phyloP scores from a whole-genome alignment of 2,797 vertebrate species.

The Phoxinus dragarum region DNA sequence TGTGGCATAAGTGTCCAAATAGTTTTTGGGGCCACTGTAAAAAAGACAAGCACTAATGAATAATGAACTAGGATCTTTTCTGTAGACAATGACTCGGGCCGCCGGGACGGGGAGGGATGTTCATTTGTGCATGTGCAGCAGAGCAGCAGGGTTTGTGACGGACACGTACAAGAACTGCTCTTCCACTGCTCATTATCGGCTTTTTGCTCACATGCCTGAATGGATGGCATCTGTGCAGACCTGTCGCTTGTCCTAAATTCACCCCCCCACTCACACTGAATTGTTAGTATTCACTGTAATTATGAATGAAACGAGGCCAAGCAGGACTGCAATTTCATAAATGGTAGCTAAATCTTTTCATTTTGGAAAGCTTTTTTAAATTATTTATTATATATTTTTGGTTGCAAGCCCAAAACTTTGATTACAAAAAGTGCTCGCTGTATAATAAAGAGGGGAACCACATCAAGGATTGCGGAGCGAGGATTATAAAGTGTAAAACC shows the following conservation, averaged over 20 bases:
- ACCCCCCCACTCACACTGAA: not conserved
- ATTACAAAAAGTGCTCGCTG: constrained; percentile 4
- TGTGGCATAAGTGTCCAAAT: not conserved
- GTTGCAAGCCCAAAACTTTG: not conserved
- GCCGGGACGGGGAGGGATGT: not conserved
- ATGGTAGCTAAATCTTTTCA: not conserved
- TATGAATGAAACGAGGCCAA: not conserved
- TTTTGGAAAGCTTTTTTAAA: not conserved
- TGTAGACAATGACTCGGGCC: constrained; percentile 43
- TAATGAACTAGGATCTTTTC: constrained; percentile 31
- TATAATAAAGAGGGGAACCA: not conserved
- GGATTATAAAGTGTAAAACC: not conserved
- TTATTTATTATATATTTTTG: not conserved
- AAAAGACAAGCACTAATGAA: constrained; percentile 43
- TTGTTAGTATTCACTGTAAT: not conserved
- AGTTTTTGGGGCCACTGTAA: not conserved
- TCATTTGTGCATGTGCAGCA: constrained; percentile 42
- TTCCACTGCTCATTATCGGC: constrained; percentile 65
- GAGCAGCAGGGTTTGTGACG: constrained; percentile 55
- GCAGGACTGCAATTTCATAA: not conserved
- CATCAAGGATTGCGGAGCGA: not conserved
- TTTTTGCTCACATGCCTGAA: constrained; percentile 30
- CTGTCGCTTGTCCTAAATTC: constrained; percentile 3
- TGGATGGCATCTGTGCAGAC: constrained; percentile 14
- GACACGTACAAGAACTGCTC: constrained; percentile 39